Evolutionary conservation across 1,140 invertebrate species (phyloP).

Genomic region (Aphidius gifuensis): DNA sequence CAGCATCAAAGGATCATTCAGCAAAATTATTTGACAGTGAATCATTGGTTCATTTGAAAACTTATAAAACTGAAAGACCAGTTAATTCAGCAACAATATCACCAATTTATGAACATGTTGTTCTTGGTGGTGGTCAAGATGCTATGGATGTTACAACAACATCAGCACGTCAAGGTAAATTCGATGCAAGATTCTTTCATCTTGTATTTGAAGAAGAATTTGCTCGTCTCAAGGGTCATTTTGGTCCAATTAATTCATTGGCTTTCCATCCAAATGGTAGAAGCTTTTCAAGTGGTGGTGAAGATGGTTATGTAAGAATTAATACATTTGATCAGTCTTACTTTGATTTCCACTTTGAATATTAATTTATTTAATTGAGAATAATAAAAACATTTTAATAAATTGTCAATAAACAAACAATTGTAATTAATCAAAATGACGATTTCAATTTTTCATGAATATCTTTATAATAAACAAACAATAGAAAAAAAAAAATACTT

Average conservation of each 20-base stretch:
- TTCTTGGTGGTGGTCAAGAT: slow-evolving; percentile 95
- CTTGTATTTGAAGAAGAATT: slow-evolving; percentile 99
- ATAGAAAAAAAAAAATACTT: no score
- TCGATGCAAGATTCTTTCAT: slow-evolving; percentile 97
- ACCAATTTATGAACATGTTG: slow-evolving; percentile 90
- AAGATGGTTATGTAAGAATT: slow-evolving; percentile 97
- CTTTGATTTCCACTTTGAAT: slow-evolving; percentile 96
- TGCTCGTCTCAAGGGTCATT: slow-evolving; percentile 96
- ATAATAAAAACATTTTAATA: no score
- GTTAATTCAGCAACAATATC: slow-evolving; percentile 96
- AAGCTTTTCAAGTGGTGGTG: slow-evolving; percentile 94
- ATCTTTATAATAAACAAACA: no score
- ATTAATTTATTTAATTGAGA: slow-evolving; percentile 51
- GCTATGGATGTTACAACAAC: slow-evolving; percentile 99
- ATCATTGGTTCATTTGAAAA: slow-evolving; percentile 81
- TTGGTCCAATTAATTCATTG: slow-evolving; percentile 98
- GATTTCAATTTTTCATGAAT: no score
- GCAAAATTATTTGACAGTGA: slow-evolving; percentile 91
- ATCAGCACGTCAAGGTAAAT: slow-evolving; percentile 92
- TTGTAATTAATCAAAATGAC: background rate
- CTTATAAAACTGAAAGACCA: slow-evolving; percentile 93
- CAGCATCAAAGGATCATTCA: slow-evolving; percentile 91
- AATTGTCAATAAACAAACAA: background rate
- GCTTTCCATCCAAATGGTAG: slow-evolving; percentile 98
- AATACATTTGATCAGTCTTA: slow-evolving; percentile 96